These are phyloP conservation scores for Poliocrania exsul DNA, from an alignment of 2,797 vertebrate species.

Conservation along the genomic window DNA sequence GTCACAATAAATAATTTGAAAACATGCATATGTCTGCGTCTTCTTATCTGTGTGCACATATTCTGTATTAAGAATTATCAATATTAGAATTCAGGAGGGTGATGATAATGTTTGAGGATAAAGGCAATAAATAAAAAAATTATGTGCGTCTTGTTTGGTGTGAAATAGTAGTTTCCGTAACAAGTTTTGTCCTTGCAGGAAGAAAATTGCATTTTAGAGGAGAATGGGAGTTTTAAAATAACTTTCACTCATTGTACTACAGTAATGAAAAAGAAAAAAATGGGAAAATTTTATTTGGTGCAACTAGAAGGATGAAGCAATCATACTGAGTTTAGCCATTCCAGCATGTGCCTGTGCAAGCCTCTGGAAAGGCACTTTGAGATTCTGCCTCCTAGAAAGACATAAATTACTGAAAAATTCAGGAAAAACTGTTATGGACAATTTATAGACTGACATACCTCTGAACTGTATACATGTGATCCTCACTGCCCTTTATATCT, in stretches of 20 bases:
- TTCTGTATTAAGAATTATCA: slow-evolving; percentile 6
- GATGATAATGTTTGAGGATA: slow-evolving; percentile 3
- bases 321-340: background rate
- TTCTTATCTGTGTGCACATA: background rate
- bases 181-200: background rate
- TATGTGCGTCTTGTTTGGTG: background rate
- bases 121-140: background rate
- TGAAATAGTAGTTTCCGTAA: background rate
- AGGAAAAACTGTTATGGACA: background rate
- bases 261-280: background rate
- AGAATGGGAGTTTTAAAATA: background rate
- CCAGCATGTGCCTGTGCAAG: accelerated
- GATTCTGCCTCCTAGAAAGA: background rate
- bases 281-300: background rate
- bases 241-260: background rate
- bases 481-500: background rate
- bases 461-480: background rate
- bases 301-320: background rate
- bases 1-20: background rate
- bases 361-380: background rate
- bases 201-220: background rate
- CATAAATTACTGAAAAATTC: background rate
- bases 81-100: background rate
- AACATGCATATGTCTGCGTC: background rate
- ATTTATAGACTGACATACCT: background rate